Evolutionary conservation across 2,113 vertebrate species (phyloP).

Genomic region (Rhineura floridana): DNA sequence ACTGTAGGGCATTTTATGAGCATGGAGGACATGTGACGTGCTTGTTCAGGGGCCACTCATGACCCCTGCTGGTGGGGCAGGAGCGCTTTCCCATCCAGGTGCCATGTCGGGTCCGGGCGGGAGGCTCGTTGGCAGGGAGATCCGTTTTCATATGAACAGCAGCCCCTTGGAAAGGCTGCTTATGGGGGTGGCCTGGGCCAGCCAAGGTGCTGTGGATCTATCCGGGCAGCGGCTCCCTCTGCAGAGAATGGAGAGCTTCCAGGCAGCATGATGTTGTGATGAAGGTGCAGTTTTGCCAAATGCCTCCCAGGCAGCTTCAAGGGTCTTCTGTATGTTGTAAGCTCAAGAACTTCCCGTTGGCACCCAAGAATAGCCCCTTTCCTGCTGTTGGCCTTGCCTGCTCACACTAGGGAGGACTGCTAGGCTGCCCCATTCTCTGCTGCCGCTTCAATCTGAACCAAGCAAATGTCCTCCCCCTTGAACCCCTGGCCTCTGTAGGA

Average conservation of each 20-base stretch:
- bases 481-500: not conserved
- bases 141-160: not conserved
- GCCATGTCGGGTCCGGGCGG: no score
- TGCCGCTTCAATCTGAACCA: no score
- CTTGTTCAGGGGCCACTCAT: not conserved
- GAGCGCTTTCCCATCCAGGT: not conserved
- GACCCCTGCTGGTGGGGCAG: not conserved
- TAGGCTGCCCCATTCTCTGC: no score
- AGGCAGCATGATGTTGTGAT: not conserved
- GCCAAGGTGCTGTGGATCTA: not conserved
- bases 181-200: not conserved
- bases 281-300: not conserved
- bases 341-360: no score
- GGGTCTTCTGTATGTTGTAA: no score
- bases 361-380: no score
- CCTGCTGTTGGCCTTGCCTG: no score
- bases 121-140: not conserved
- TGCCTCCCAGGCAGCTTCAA: no score
- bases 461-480: no score
- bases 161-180: conserved; percentile 23
- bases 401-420: not conserved
- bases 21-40: not conserved
- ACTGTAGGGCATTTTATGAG: not conserved
- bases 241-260: no score
- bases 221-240: not conserved